A percentile compares a stretch with the other conserved stretches of the same genome.
phyloP scores from a whole-genome alignment of 2,888 invertebrate species.

The Saturnia japonica region DNA sequence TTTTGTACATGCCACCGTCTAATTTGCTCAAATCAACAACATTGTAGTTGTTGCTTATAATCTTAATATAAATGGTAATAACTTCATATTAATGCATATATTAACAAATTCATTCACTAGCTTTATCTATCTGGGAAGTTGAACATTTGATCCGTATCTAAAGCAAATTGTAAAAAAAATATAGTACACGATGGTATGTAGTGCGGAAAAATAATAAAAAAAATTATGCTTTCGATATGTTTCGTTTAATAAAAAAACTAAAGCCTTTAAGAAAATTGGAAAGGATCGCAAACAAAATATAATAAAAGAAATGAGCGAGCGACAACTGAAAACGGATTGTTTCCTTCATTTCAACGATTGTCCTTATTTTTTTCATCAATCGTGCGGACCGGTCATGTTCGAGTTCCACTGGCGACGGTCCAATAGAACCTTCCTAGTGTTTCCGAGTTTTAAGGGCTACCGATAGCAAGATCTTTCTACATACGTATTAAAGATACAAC shows the following conservation, averaged over 20 bases:
- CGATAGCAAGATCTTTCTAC: background rate
- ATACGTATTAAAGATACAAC: background rate
- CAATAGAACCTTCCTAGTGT: constrained; percentile 35
- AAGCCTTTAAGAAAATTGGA: constrained; percentile 18
- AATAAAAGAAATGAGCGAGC: constrained; percentile 19
- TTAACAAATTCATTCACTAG: too few species aligned
- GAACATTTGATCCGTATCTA: too few species aligned
- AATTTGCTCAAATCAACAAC: too few species aligned
- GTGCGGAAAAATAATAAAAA: background rate
- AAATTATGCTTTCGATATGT: background rate
- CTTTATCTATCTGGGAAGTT: background rate
- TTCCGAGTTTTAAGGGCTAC: constrained; percentile 13
- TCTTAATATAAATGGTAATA: too few species aligned
- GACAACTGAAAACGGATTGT: constrained; percentile 25
- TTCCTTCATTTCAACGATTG: constrained; percentile 39
- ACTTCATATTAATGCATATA: too few species aligned
- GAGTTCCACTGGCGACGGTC: constrained; percentile 38
- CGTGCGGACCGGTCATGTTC: constrained; percentile 22
- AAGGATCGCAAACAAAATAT: constrained; percentile 13
- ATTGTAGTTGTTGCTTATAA: too few species aligned
- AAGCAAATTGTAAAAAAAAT: background rate
- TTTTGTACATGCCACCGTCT: too few species aligned
- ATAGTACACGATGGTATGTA: background rate
- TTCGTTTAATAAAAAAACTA: constrained; percentile 12
- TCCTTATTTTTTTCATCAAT: constrained; percentile 28